Evolutionary conservation across 1,140 invertebrate genomes (phyloP).

Genomic region (Drosophila sp.): DNA sequence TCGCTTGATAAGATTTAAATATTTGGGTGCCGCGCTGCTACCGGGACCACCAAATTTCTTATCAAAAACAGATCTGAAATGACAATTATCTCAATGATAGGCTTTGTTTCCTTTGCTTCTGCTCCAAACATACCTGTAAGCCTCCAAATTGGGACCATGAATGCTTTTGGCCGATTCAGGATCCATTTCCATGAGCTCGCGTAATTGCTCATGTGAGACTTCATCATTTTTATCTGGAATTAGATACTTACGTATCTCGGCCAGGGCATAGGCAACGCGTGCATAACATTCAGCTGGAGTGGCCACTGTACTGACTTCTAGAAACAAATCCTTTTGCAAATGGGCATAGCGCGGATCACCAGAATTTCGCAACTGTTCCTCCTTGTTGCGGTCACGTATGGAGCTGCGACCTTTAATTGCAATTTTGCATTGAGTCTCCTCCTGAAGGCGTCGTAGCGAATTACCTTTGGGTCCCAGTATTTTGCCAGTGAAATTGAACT

Average conservation of each 20-base stretch:
- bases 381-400: constrained; percentile 94
- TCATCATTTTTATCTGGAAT: constrained; percentile 86
- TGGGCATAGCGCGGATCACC: constrained; percentile 95
- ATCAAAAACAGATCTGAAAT: constrained; percentile 67
- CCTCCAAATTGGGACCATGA: constrained; percentile 63
- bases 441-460: constrained; percentile 93
- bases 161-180: constrained; percentile 71
- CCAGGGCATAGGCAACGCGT: constrained; percentile 91
- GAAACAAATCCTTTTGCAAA: constrained; percentile 93
- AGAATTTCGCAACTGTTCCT: constrained; percentile 92
- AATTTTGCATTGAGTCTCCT: constrained; percentile 96
- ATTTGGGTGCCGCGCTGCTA: constrained; percentile 59
- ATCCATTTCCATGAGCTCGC: constrained; percentile 80
- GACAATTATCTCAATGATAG: background rate
- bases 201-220: constrained; percentile 77
- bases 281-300: constrained; percentile 94
- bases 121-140: constrained; percentile 53
- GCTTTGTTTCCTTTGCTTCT: background rate
- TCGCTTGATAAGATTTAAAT: constrained; percentile 65
- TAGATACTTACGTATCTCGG: constrained; percentile 90
- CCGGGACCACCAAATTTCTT: constrained; percentile 60
- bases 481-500: constrained; percentile 97
- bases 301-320: constrained; percentile 93
- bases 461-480: constrained; percentile 95
- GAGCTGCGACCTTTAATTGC: constrained; percentile 94